Evolutionary conservation across 2,888 invertebrate genomes (phyloP).

Genomic region (Kuschelorhynchus macadamiae): DNA sequence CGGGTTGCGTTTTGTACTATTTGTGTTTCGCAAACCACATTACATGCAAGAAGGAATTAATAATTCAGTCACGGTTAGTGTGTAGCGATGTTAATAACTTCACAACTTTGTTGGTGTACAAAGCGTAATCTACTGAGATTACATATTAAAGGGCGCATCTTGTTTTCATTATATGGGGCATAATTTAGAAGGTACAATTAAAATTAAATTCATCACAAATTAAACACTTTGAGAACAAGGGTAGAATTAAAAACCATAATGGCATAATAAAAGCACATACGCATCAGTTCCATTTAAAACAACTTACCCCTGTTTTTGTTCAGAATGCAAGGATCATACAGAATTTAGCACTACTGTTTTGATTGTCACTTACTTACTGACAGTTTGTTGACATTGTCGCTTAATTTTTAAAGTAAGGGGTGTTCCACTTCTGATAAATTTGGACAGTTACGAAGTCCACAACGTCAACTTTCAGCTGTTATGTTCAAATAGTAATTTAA

Average conservation of each 20-base stretch:
- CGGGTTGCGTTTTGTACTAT: background rate
- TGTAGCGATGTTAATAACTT: background rate
- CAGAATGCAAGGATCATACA: background rate
- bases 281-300: background rate
- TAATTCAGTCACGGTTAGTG: background rate
- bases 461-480: too few relatives aligned
- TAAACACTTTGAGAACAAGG: too few relatives aligned
- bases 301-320: background rate
- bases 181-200: background rate
- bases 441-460: too few relatives aligned
- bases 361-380: too few relatives aligned
- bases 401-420: too few relatives aligned
- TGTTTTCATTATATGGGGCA: too few relatives aligned
- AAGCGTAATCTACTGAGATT: background rate
- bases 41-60: background rate
- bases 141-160: background rate
- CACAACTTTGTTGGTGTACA: background rate
- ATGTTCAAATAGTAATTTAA: too few relatives aligned
- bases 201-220: background rate
- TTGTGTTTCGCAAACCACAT: background rate
- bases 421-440: too few relatives aligned
- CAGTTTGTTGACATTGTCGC: too few relatives aligned
- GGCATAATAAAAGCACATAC: too few relatives aligned
- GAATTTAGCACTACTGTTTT: background rate
- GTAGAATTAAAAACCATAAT: too few relatives aligned